These are phyloP conservation scores for Pantherophis vulpinus DNA, from an alignment of 2,797 vertebrate genomes.

Conservation along the genomic window DNA sequence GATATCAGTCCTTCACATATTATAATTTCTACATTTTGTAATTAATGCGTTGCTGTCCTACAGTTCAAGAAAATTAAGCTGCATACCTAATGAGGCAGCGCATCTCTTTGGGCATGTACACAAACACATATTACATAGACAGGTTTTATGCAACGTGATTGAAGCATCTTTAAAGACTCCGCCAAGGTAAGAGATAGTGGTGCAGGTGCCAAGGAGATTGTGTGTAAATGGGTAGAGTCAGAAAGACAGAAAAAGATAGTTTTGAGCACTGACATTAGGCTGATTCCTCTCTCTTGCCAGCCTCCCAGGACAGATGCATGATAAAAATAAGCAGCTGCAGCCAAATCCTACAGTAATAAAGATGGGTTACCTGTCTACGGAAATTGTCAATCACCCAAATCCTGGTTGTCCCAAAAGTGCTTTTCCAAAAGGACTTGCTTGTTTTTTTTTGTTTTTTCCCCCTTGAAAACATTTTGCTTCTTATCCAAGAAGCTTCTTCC, in stretches of 20 bases:
- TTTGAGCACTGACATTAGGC: background rate
- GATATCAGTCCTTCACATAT: background rate
- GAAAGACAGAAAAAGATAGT: background rate
- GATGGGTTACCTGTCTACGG: too few relatives aligned
- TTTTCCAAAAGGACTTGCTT: background rate
- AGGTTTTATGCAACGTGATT: background rate
- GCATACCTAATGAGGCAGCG: background rate
- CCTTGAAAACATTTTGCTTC: background rate
- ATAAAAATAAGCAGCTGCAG: background rate
- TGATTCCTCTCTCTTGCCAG: too few relatives aligned
- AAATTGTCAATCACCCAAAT: background rate
- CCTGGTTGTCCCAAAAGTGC: background rate
- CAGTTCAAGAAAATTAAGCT: background rate
- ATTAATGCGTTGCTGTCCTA: background rate
- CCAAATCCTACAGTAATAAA: background rate
- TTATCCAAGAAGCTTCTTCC: background rate
- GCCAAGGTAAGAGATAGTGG: background rate
- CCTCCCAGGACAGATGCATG: background rate
- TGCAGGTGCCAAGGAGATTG: background rate
- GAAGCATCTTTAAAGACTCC: background rate
- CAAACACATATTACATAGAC: background rate
- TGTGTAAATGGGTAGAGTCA: background rate
- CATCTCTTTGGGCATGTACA: background rate
- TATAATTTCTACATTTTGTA: background rate
- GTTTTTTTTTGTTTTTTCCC: background rate